Evolutionary conservation across 2,113 vertebrate genomes (phyloP).

Genomic region (Chaenogobius annularis): DNA sequence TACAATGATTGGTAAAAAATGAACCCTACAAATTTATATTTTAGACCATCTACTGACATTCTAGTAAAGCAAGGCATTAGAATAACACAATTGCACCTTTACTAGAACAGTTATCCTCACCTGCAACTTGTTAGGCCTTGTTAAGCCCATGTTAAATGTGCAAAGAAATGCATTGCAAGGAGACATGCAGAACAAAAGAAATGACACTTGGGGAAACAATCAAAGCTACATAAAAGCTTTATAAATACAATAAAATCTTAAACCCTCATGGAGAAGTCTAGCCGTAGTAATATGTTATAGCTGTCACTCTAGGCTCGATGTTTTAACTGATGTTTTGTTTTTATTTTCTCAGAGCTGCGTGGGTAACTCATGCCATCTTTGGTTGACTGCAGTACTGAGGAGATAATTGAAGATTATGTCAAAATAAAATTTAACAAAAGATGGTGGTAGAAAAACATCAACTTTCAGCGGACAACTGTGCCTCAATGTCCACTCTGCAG

Average conservation of each 20-base stretch:
- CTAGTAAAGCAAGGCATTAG: conserved; percentile 89
- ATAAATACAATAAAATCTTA: conserved; percentile 97
- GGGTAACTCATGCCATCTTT: conserved; percentile 99
- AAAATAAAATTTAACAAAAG: conserved; percentile 67
- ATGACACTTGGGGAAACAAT: conserved; percentile 87
- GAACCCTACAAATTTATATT: conserved; percentile 84
- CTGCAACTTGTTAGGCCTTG: conserved; percentile 90
- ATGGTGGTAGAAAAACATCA: conserved; percentile 87
- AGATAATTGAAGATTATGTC: conserved; percentile 74
- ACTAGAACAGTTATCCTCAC: conserved; percentile 95
- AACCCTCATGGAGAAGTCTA: conserved; percentile 89
- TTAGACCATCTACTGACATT: conserved; percentile 85
- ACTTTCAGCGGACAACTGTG: conserved; percentile 97
- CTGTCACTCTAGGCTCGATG: conserved; percentile 90
- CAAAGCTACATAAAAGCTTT: conserved; percentile 90
- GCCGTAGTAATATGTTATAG: conserved; percentile 93
- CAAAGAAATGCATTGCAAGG: conserved; percentile 99
- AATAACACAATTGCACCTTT: conserved; percentile 87
- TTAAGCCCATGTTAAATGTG: conserved; percentile 92
- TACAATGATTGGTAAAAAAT: conserved; percentile 93
- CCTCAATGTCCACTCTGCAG: conserved; percentile 99
- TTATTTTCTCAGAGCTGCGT: conserved; percentile 81
- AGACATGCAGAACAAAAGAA: conserved; percentile 91
- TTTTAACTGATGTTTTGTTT: conserved; percentile 58
- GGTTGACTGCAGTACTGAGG: conserved; percentile 99